These are phyloP conservation scores for Seira sanloemensis DNA, from an alignment of 2,888 invertebrate genomes.

Conservation along the genomic window DNA sequence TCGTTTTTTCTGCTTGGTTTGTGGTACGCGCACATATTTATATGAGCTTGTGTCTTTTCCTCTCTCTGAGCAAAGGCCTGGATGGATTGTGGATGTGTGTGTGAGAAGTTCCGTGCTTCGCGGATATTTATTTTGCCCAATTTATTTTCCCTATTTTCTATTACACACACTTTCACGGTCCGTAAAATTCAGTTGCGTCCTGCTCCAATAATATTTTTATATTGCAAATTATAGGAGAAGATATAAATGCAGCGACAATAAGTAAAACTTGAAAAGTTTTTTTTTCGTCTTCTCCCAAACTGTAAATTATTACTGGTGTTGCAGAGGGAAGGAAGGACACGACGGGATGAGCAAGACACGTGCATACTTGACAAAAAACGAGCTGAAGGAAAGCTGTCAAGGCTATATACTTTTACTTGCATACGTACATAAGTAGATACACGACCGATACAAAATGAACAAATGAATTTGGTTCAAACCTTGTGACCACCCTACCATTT, in stretches of 20 bases:
- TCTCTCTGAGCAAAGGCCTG: no score
- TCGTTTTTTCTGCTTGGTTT: slow-evolving; percentile 29
- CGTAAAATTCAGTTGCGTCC: slow-evolving; percentile 45
- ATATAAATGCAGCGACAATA: slow-evolving; percentile 3
- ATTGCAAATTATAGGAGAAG: background rate
- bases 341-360: slow-evolving; percentile 6
- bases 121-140: slow-evolving; percentile 59
- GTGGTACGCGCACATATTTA: background rate
- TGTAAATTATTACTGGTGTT: slow-evolving; percentile 4
- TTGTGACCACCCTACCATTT: background rate
- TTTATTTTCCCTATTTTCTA: slow-evolving; percentile 42
- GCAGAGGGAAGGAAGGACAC: background rate
- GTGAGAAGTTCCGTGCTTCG: background rate
- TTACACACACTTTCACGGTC: slow-evolving; percentile 45
- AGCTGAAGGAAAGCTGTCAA: slow-evolving; percentile 14
- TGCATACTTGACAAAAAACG: slow-evolving; percentile 2
- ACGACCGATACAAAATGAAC: background rate
- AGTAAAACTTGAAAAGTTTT: slow-evolving; percentile 3
- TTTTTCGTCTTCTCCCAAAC: background rate
- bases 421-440: background rate
- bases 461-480: background rate
- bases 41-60: background rate
- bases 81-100: background rate
- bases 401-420: no score
- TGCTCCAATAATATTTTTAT: slow-evolving; percentile 12